Evolutionary conservation across 37 sponge, comb jelly and placozoan species (phyloP).

Genomic region (Eunapius fragilis): DNA sequence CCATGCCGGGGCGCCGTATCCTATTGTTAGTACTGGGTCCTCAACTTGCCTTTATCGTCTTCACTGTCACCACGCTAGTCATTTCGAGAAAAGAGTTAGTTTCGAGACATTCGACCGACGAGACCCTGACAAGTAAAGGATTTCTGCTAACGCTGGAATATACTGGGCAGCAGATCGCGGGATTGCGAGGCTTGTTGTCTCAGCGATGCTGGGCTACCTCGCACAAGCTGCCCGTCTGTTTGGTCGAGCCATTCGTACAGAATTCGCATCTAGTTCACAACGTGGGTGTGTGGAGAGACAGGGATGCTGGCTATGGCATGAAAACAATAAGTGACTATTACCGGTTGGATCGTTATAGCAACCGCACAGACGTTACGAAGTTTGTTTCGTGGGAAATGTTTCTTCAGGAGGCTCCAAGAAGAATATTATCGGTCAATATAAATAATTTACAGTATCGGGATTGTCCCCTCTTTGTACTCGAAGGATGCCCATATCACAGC

Average conservation of each 20-base stretch:
- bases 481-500: neutral
- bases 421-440: conserved; percentile 22
- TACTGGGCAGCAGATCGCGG: conserved; percentile 46
- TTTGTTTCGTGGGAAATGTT: conserved; percentile 32
- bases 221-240: neutral
- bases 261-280: conserved; percentile 15
- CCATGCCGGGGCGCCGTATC: neutral
- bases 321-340: conserved; percentile 20
- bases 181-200: conserved; percentile 15
- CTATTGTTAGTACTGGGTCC: neutral
- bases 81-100: neutral
- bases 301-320: neutral
- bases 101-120: neutral
- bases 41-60: neutral
- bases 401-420: conserved; percentile 13
- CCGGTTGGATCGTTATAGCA: conserved; percentile 3
- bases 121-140: neutral
- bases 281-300: neutral
- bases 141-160: conserved; percentile 39
- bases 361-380: neutral
- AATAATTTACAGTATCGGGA: neutral
- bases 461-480: neutral
- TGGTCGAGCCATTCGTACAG: conserved; percentile 40
- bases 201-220: conserved; percentile 41
- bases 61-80: neutral